Evolutionary conservation across 92 coral and sea anemone genomes (phyloP).

Genomic region (Hydrozoanthus gracilis): DNA sequence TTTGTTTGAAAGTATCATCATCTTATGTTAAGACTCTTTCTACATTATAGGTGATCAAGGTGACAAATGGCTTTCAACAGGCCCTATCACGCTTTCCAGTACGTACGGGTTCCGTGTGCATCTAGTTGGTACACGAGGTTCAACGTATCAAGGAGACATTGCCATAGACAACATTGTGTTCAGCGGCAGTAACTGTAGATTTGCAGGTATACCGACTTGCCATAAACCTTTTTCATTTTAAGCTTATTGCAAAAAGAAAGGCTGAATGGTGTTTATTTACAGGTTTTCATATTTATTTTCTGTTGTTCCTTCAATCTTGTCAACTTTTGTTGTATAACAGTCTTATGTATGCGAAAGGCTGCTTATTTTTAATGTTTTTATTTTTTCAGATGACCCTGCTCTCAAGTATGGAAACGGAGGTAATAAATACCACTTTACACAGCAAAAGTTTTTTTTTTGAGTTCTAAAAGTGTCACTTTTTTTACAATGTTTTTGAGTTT

Average conservation of each 20-base stretch:
- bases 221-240: background rate
- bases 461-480: too few species aligned
- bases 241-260: background rate
- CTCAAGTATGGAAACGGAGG: slow-evolving; percentile 37
- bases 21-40: background rate
- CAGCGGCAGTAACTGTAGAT: slow-evolving; percentile 33
- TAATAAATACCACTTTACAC: background rate
- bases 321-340: background rate
- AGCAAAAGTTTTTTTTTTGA: too few species aligned
- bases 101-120: slow-evolving; percentile 85
- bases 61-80: slow-evolving; percentile 59
- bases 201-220: slow-evolving; percentile 9
- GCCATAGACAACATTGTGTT: slow-evolving; percentile 39
- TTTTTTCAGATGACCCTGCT: slow-evolving; percentile 25
- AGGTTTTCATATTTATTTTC: too few species aligned
- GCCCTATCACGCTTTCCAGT: slow-evolving; percentile 61
- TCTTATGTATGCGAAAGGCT: background rate
- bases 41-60: slow-evolving; percentile 61
- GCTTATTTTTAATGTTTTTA: background rate
- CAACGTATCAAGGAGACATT: slow-evolving; percentile 70
- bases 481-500: too few species aligned
- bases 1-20: too few species aligned
- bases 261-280: too few species aligned
- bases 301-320: background rate
- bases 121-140: slow-evolving; percentile 82